Evolutionary conservation across 2,113 vertebrate genomes (phyloP), one percentile per base, ranked within the genome.

Genomic region (Solenodon paradoxus): DNA sequence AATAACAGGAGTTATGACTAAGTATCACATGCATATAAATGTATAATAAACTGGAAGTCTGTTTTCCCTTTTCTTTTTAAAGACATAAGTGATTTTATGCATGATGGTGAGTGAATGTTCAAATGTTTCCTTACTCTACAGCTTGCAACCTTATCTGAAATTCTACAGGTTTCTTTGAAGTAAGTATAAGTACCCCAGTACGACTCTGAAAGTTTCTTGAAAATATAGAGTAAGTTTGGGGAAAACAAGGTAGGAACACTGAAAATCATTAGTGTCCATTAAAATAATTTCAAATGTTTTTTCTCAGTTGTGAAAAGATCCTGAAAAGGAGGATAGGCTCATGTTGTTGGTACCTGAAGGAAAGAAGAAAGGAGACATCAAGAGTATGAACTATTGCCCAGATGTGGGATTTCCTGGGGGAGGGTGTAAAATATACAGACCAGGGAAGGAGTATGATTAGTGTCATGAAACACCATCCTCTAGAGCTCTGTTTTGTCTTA

Each of bases 21-120:
- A 91, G 35, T 85, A 78, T 82, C 75, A 35, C 74, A 75, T 57
- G 4, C 26, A 30, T 63, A 49, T 61, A 26, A 61, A 83, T 86
- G 38, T n/a, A 61, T 49, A 89, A 79, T 86, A 69, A 82, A 63
- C 61, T 78, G 49, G 7, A 64, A 68, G 2, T 68, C 30, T 83
- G 32, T 61, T 92, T 88, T 13, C 64, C 87, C 11, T 92, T 84
- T 74, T 32, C 26, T n/a, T n/a, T n/a, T n/a, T n/a, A n/a, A 78
- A 51, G 19, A 7, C 5, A n/a, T 49, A 47, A 51, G 8, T 42
- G 1, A 1, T 83, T 89, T 28, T 79, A 1, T 63, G 38, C 35
- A 24, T 35, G 53, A 16, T 3, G 1, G 22, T 32, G 3, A 20
- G 0, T 40, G 13, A 40, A 80, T 75, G 8, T 35, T 7, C 5